A percentile compares a stretch with the other conserved stretches of the same genome.
Evolutionary conservation across 92 coral and sea anemone genomes (phyloP).

Genomic region (Nematostella vectensis): DNA sequence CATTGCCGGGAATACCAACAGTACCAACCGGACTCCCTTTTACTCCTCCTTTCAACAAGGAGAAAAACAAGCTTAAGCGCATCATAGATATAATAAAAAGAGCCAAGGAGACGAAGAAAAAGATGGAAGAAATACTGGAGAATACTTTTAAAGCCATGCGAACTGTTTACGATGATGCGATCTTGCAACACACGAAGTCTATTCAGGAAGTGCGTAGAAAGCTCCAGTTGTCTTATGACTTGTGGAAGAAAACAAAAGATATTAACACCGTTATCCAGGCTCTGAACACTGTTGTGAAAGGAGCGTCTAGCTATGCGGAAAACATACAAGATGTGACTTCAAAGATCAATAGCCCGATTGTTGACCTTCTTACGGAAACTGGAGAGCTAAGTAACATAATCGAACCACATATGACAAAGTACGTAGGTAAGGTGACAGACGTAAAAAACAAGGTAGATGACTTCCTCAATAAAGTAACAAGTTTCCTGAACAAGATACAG

Average conservation of each 20-base stretch:
- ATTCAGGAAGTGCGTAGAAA: slow-evolving; percentile 59
- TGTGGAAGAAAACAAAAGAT: slow-evolving; percentile 57
- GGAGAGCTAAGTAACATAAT: slow-evolving; percentile 67
- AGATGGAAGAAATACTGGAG: slow-evolving; percentile 52
- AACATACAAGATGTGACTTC: slow-evolving; percentile 44
- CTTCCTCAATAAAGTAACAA: slow-evolving; percentile 63
- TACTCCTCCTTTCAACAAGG: slow-evolving; percentile 13
- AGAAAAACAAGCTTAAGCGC: slow-evolving; percentile 34
- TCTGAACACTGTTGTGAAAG: slow-evolving; percentile 44
- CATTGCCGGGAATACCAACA: slow-evolving; percentile 12
- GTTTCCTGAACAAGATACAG: slow-evolving; percentile 68
- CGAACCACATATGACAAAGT: slow-evolving; percentile 59
- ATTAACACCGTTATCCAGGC: slow-evolving; percentile 73
- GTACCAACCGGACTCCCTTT: not conserved
- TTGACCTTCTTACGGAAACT: slow-evolving; percentile 63
- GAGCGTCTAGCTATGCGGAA: slow-evolving; percentile 63
- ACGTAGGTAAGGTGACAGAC: slow-evolving; percentile 40
- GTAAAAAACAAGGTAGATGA: slow-evolving; percentile 47
- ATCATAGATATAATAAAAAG: slow-evolving; percentile 51
- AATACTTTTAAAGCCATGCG: slow-evolving; percentile 66
- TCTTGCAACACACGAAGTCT: slow-evolving; percentile 48
- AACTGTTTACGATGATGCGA: slow-evolving; percentile 62
- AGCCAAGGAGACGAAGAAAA: slow-evolving; percentile 48
- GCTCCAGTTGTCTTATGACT: slow-evolving; percentile 49
- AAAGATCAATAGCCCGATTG: slow-evolving; percentile 63